phyloP scores from a whole-genome alignment of 1,140 invertebrate species.

The Monochamus saltuarius region DNA sequence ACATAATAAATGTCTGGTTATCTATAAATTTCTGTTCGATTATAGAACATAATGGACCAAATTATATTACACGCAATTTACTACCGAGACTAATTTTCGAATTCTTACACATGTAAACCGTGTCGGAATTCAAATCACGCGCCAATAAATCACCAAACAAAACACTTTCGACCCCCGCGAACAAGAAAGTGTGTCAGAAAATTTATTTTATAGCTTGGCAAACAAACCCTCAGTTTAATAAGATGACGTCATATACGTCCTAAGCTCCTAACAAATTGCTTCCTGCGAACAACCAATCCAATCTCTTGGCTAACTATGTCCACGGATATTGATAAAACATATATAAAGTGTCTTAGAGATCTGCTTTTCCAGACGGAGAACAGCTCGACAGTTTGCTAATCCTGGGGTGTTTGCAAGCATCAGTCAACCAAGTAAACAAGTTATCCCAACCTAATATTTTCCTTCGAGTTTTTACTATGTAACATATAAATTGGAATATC shows the following conservation, averaged over 20 bases:
- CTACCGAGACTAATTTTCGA: slow-evolving; percentile 30
- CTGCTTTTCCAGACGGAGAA: not conserved
- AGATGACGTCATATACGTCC: slow-evolving; percentile 42
- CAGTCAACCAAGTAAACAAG: too few species aligned
- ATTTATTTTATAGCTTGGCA: slow-evolving; percentile 44
- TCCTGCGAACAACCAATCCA: slow-evolving; percentile 35
- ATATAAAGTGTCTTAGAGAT: slow-evolving; percentile 10
- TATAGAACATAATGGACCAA: too few species aligned
- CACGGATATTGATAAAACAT: slow-evolving; percentile 28
- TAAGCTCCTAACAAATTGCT: slow-evolving; percentile 36
- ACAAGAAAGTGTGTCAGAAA: slow-evolving; percentile 41
- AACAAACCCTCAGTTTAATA: slow-evolving; percentile 42
- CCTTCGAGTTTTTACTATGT: too few species aligned
- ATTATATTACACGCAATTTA: too few species aligned
- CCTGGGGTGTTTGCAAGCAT: too few species aligned
- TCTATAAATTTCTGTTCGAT: too few species aligned
- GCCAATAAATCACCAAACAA: slow-evolving; percentile 43
- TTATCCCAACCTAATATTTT: too few species aligned
- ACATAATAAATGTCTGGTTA: too few species aligned
- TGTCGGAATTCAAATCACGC: slow-evolving; percentile 42
- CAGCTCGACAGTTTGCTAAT: too few species aligned
- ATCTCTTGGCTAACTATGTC: slow-evolving; percentile 31
- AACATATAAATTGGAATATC: too few species aligned
- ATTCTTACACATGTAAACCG: slow-evolving; percentile 23
- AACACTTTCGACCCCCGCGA: slow-evolving; percentile 33